Conservation (phyloP, 2,797 vertebrate genomes). For the Danio albolineatus region DNA sequence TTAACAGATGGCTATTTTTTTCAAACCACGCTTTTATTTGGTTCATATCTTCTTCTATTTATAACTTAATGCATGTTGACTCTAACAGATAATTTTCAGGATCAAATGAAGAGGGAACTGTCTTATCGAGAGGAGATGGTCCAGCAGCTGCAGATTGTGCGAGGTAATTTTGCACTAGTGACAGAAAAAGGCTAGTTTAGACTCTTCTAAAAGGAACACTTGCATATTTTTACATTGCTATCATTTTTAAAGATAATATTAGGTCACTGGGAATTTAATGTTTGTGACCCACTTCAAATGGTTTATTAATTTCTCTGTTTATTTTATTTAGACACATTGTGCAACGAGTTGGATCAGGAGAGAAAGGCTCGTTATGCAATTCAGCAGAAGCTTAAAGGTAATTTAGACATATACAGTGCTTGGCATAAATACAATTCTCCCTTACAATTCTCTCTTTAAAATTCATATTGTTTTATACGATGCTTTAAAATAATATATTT, state of each 20-base stretch:
- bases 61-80: constrained; percentile 55
- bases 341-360: constrained; percentile 95
- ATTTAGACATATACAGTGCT: constrained; percentile 62
- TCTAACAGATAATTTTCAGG: constrained; percentile 96
- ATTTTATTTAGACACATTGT: constrained; percentile 86
- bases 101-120: constrained; percentile 99
- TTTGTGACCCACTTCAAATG: constrained; percentile 16
- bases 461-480: too few relatives aligned
- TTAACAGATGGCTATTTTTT: neutral
- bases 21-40: neutral
- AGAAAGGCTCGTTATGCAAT: constrained; percentile 93
- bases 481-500: too few relatives aligned
- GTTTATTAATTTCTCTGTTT: constrained; percentile 39
- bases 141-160: constrained; percentile 97
- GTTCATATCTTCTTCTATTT: constrained; percentile 18
- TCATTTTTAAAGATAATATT: neutral
- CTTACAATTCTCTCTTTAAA: too few relatives aligned
- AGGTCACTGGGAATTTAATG: neutral
- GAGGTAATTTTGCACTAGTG: constrained; percentile 80
- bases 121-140: constrained; percentile 99
- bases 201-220: constrained; percentile 75
- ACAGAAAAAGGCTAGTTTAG: neutral
- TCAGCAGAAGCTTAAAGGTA: constrained; percentile 96
- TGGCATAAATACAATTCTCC: too few relatives aligned
- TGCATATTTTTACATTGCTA: constrained; percentile 66